Conservation (phyloP, 2,113 vertebrate genomes). For the Actenoides hombroni region DNA sequence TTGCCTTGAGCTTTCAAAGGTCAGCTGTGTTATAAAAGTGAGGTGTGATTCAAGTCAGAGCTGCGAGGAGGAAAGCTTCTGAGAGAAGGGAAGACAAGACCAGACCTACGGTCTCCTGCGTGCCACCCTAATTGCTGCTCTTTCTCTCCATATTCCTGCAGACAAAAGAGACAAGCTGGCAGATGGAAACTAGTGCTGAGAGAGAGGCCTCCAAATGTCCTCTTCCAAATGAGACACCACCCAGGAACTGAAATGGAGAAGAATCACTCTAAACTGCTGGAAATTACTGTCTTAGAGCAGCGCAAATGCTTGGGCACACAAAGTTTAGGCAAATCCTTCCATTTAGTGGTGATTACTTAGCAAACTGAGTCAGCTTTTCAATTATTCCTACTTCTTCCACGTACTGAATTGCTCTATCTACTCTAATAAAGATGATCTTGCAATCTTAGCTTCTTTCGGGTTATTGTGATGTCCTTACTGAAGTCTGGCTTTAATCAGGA, state of each 20-base stretch:
- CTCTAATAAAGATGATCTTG: constrained; percentile 62
- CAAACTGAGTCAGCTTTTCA: neutral
- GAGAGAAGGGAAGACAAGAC: neutral
- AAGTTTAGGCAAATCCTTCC: neutral
- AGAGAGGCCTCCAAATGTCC: neutral
- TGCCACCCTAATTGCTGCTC: neutral
- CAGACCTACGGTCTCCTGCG: neutral
- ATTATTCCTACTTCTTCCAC: neutral
- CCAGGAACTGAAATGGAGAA: neutral
- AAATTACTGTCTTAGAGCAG: neutral
- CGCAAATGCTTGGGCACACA: neutral
- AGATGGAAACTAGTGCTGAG: neutral
- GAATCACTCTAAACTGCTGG: neutral
- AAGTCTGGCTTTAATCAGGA: neutral
- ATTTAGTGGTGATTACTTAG: neutral
- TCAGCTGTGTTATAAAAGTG: neutral
- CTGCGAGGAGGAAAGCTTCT: neutral
- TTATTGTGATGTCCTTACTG: neutral
- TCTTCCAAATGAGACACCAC: neutral
- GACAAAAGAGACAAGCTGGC: constrained; percentile 25
- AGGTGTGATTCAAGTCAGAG: neutral
- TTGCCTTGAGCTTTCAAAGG: constrained; percentile 18
- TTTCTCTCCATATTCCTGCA: neutral
- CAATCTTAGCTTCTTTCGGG: neutral
- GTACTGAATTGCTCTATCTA: neutral